Base-by-base conservation (phyloP, 64 coral and sea anemone genomes). In the Dendronephthya gigantea region DNA sequence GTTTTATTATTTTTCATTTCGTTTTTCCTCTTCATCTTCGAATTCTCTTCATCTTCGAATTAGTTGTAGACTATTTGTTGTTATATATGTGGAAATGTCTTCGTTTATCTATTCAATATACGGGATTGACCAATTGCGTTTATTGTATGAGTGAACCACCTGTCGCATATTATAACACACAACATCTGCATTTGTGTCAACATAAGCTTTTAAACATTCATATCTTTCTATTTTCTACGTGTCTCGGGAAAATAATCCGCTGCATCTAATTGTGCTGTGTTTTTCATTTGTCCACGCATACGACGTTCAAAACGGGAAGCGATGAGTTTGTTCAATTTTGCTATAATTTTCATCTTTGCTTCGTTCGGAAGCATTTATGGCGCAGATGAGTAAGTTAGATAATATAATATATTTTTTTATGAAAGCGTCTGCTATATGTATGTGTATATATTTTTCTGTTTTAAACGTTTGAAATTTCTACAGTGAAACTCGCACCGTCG, bases 121-220 rank as follows among this genome's bases (percentile, higher is more conserved):
- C 19, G 8, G 55, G 17, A 62, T 62, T 62, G 55, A 62, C 55
- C 55, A 62, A 62, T 62, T 62, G 55, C 55, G 55, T 62, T 62
- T 9, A 62, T 62, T 62, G 55, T 62, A 62, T 9, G 25, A 62
- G 55, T 62, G 55, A 16, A 27, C 55, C 55, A 62, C 55, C 55
- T 62, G 55, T 62, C 55, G 55, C 55, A 62, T 62, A 62, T n/a
- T 62, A 27, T 62, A n/a, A 23, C 55, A 62, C 25, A 15, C 17
- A 19, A 62, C 55, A 62, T 62, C 55, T 62, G 55, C 55, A 62
- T 22, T 45, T n/a, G 55, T 62, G 55, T 62, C 55, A n/a, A 62
- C 55, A 62, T 62, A 62, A 62, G 55, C 55, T 62, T 62, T 62
- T 62, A 62, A 62, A 62, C 55, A 62, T 62, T 62, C 7, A 62